Evolutionary conservation across 2,888 invertebrate species (phyloP).

Genomic region (Schrankia costaestrigalis): DNA sequence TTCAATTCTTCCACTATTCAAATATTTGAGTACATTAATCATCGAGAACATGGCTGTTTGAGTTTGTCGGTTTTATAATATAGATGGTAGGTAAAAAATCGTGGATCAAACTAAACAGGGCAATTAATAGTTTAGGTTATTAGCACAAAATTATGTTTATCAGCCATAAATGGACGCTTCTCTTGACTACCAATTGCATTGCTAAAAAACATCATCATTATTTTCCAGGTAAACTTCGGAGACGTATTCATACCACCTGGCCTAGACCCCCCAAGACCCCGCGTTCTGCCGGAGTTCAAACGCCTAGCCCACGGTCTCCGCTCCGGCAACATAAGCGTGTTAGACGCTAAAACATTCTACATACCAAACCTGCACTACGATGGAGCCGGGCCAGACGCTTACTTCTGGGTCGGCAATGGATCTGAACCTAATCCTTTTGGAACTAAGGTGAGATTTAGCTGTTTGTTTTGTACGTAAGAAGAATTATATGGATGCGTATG

Average conservation of each 20-base stretch:
- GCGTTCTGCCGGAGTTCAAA: constrained; percentile 92
- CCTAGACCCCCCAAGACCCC: constrained; percentile 88
- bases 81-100: too few species aligned
- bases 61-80: too few species aligned
- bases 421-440: constrained; percentile 90
- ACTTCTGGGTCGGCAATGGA: constrained; percentile 97
- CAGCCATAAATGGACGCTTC: too few species aligned
- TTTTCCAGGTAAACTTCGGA: constrained; percentile 92
- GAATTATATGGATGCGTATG: too few species aligned
- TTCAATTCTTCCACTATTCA: too few species aligned
- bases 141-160: too few species aligned
- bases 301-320: constrained; percentile 92
- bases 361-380: constrained; percentile 96
- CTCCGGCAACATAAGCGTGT: constrained; percentile 94
- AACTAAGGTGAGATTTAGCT: constrained; percentile 83
- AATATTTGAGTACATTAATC: too few species aligned
- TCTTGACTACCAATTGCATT: too few species aligned
- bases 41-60: too few species aligned
- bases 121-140: too few species aligned
- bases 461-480: too few species aligned
- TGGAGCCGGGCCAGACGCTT: constrained; percentile 94
- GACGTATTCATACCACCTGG: constrained; percentile 89
- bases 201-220: neutral
- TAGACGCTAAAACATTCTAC: constrained; percentile 95
- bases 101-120: too few species aligned